Evolutionary conservation across 2,888 invertebrate genomes (phyloP).

Genomic region (Leucoma salicis): DNA sequence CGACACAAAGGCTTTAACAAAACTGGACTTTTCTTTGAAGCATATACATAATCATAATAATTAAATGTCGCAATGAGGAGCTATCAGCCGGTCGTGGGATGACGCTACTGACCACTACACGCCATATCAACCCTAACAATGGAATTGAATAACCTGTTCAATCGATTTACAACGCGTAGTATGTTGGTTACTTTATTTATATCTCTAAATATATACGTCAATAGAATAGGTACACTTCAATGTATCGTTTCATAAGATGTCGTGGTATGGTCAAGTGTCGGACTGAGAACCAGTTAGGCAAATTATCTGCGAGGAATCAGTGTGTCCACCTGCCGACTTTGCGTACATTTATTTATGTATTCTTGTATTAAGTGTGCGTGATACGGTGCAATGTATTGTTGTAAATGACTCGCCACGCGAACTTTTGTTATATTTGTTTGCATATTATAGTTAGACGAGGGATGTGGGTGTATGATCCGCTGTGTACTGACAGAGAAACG

Average conservation of each 20-base stretch:
- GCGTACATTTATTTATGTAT: slow-evolving; percentile 46
- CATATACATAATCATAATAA: slow-evolving; percentile 65
- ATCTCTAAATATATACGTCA: background rate
- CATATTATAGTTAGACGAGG: slow-evolving; percentile 24
- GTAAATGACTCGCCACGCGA: slow-evolving; percentile 27
- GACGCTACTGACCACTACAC: slow-evolving; percentile 52
- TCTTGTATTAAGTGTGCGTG: slow-evolving; percentile 32
- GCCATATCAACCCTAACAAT: slow-evolving; percentile 5
- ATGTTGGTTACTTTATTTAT: background rate
- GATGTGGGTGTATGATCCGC: slow-evolving; percentile 30
- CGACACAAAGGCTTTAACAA: slow-evolving; percentile 27
- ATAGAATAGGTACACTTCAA: background rate
- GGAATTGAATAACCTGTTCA: background rate
- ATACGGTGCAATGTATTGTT: slow-evolving; percentile 36
- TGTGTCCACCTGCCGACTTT: slow-evolving; percentile 69
- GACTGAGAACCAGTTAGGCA: slow-evolving; percentile 72
- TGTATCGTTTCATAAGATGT: background rate
- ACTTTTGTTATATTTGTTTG: slow-evolving; percentile 21
- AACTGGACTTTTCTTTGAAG: slow-evolving; percentile 54
- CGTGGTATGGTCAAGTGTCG: slow-evolving; percentile 49
- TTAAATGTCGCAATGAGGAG: slow-evolving; percentile 57
- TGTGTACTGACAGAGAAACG: no score
- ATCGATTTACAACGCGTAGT: slow-evolving; percentile 10
- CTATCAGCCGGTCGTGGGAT: slow-evolving; percentile 52
- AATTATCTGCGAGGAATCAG: slow-evolving; percentile 74